A percentile compares a stretch with the other conserved stretches of the same genome.
These are phyloP conservation scores for Pharmacophagus antenor DNA, from an alignment of 2,888 invertebrate genomes.

Conservation along the genomic window DNA sequence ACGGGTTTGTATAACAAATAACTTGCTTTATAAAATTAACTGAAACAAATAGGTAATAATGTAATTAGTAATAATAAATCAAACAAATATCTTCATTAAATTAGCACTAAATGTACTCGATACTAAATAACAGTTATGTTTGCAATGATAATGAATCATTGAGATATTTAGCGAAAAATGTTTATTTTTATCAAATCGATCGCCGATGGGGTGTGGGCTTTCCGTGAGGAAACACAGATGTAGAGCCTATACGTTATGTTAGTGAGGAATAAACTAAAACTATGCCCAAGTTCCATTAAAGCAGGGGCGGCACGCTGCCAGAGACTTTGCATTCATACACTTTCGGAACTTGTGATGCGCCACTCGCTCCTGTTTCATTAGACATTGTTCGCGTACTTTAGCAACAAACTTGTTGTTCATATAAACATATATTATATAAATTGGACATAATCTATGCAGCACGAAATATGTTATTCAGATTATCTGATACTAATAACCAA, in stretches of 20 bases:
- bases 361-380: slow-evolving; percentile 10
- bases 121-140: too few relatives aligned
- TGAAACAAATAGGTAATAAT: too few relatives aligned
- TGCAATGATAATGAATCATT: too few relatives aligned
- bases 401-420: slow-evolving; percentile 1
- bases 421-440: slow-evolving; percentile 8
- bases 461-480: neutral
- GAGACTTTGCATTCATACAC: slow-evolving; percentile 15
- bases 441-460: neutral
- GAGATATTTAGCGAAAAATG: too few relatives aligned
- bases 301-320: slow-evolving; percentile 22
- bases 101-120: too few relatives aligned
- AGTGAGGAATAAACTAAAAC: slow-evolving; percentile 22
- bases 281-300: slow-evolving; percentile 18
- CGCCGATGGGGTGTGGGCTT: too few relatives aligned
- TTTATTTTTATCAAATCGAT: too few relatives aligned
- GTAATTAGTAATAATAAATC: too few relatives aligned
- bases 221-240: too few relatives aligned
- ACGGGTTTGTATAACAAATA: too few relatives aligned
- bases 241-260: slow-evolving; percentile 6
- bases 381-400: slow-evolving; percentile 13
- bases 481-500: neutral
- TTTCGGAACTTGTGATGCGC: neutral
- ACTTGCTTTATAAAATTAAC: too few relatives aligned
- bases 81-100: too few relatives aligned